Evolutionary conservation across 2,113 vertebrate species (phyloP).

Genomic region (Pao palembangensis): DNA sequence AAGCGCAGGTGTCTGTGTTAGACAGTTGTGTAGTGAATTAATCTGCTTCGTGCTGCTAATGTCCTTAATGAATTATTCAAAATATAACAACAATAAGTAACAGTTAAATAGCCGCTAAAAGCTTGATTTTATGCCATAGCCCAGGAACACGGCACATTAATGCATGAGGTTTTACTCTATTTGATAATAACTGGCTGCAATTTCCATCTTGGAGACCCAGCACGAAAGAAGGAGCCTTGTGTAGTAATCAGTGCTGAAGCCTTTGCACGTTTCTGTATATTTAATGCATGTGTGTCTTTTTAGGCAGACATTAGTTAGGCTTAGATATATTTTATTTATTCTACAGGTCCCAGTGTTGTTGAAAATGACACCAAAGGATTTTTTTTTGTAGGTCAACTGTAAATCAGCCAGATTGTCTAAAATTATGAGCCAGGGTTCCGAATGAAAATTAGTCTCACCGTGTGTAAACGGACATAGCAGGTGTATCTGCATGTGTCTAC

Average conservation of each 20-base stretch:
- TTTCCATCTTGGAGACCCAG: not conserved
- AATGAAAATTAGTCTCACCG: not conserved
- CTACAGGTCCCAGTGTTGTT: not conserved
- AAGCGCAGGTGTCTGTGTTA: not conserved
- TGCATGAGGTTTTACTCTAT: not conserved
- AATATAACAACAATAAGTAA: not conserved
- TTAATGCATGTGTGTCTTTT: no score
- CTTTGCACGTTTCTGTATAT: conserved; percentile 18
- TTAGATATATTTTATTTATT: no score
- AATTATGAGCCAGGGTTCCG: conserved; percentile 42
- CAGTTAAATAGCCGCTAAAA: not conserved
- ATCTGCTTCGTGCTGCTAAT: not conserved
- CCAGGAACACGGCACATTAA: not conserved
- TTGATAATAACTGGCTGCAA: no score
- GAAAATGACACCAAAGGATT: conserved; percentile 30
- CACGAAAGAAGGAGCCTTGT: not conserved
- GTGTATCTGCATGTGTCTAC: not conserved
- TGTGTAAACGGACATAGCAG: not conserved
- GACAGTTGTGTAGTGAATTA: not conserved
- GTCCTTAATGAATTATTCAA: not conserved
- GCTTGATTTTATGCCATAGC: not conserved
- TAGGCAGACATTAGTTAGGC: no score
- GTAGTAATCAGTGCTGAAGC: not conserved
- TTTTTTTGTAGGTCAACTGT: conserved; percentile 44
- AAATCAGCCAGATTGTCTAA: conserved; percentile 63